Conservation (phyloP, 2,888 invertebrate species). For the Tetrapedia diversipes region DNA sequence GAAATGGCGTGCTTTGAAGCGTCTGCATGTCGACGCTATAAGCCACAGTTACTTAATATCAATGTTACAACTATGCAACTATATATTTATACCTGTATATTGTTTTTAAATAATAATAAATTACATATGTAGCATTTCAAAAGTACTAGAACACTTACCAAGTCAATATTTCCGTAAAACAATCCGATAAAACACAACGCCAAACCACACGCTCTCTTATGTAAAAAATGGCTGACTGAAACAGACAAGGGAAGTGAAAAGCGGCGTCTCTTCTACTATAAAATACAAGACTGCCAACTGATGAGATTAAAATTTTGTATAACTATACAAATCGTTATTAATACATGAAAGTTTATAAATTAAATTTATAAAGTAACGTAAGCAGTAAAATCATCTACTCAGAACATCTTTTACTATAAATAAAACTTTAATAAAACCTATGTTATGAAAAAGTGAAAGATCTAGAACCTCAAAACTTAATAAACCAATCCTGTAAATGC, state of each 20-base stretch:
- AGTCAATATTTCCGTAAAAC: slow-evolving; percentile 76
- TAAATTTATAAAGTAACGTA: too few relatives aligned
- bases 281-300: slow-evolving; percentile 57
- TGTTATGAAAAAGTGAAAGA: too few relatives aligned
- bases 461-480: too few relatives aligned
- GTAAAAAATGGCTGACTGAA: slow-evolving; percentile 77
- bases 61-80: background rate
- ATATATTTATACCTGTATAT: background rate
- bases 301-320: slow-evolving; percentile 23
- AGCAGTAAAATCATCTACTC: too few relatives aligned
- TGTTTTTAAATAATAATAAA: background rate
- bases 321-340: background rate
- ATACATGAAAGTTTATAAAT: too few relatives aligned
- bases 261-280: slow-evolving; percentile 67
- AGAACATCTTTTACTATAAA: too few relatives aligned
- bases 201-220: slow-evolving; percentile 72
- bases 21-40: slow-evolving; percentile 27
- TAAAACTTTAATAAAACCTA: too few relatives aligned
- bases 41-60: background rate
- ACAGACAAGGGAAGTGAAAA: slow-evolving; percentile 69
- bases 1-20: slow-evolving; percentile 62
- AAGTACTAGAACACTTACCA: slow-evolving; percentile 71
- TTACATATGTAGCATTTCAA: background rate
- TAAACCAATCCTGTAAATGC: too few relatives aligned
- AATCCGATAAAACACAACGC: slow-evolving; percentile 73